Evolutionary conservation across 2,797 vertebrate species (phyloP).

Genomic region (Kryptopterus vitreolus): DNA sequence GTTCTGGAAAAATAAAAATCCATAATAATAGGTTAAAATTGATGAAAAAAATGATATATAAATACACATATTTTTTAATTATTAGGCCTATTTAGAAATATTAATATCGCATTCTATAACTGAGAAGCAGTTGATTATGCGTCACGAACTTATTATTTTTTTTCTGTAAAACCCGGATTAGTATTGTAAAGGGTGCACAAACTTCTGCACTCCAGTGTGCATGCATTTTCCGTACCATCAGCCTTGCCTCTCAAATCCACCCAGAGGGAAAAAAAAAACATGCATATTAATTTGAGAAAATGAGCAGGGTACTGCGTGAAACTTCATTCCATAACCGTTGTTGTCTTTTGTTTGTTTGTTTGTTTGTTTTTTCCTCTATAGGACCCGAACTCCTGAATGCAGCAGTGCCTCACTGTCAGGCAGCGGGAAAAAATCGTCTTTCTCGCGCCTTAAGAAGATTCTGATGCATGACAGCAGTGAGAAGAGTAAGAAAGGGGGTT

Average conservation of each 20-base stretch:
- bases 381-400: conserved; percentile 62
- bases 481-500: conserved; percentile 75
- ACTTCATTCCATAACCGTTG: neutral
- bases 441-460: conserved; percentile 85
- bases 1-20: neutral
- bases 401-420: conserved; percentile 70
- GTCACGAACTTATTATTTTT: neutral
- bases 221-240: neutral
- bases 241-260: neutral
- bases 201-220: neutral
- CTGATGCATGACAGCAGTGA: conserved; percentile 79
- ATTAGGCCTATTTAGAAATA: neutral
- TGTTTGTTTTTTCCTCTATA: conserved; percentile 61
- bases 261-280: neutral
- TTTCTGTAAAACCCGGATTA: no score
- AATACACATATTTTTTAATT: neutral
- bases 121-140: no score
- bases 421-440: conserved; percentile 78
- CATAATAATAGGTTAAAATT: no score
- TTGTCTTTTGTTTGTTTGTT: no score
- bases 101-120: no score
- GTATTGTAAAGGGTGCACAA: no score
- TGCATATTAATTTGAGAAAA: neutral
- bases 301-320: neutral
- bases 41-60: neutral